Evolutionary conservation across 2,797 vertebrate genomes (phyloP).

Genomic region (Sarcophilus harrisii): DNA sequence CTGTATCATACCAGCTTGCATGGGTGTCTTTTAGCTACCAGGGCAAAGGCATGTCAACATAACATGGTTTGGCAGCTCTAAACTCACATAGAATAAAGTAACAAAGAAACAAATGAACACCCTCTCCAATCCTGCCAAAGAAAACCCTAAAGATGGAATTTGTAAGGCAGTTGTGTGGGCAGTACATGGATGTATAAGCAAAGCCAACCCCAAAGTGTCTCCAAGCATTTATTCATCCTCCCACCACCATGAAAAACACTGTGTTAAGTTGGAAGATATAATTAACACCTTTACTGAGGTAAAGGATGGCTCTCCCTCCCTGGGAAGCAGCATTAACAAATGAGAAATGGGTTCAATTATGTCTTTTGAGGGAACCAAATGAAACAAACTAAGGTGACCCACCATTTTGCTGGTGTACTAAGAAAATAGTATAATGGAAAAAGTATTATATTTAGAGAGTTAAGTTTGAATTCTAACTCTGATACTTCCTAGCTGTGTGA

Average conservation of each 20-base stretch:
- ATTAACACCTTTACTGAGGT: constrained; percentile 67
- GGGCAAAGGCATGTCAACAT: not conserved
- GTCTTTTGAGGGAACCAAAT: constrained; percentile 21
- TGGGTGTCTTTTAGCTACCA: not conserved
- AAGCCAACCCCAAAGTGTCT: constrained; percentile 55
- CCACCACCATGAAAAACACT: constrained; percentile 69
- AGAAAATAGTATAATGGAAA: not conserved
- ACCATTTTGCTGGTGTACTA: not conserved
- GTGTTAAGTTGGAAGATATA: constrained; percentile 67
- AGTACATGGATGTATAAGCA: constrained; percentile 60
- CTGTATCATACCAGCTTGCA: not conserved
- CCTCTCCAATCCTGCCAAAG: not conserved
- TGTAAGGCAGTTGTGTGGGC: constrained; percentile 64
- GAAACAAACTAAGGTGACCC: not conserved
- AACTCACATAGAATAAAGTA: constrained; percentile 33
- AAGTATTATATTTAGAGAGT: not conserved
- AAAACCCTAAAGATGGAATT: constrained; percentile 57
- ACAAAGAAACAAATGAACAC: not conserved
- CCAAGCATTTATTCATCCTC: constrained; percentile 70
- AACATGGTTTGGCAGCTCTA: constrained; percentile 43
- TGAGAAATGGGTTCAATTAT: constrained; percentile 22
- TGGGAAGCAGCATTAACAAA: constrained; percentile 39
- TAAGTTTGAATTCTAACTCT: not conserved
- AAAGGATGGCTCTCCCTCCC: constrained; percentile 36
- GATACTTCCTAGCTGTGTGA: not conserved